Evolutionary conservation across 53 echinoderm and acorn worm species (phyloP).

Genomic region (Mesocentrotus franciscanus): DNA sequence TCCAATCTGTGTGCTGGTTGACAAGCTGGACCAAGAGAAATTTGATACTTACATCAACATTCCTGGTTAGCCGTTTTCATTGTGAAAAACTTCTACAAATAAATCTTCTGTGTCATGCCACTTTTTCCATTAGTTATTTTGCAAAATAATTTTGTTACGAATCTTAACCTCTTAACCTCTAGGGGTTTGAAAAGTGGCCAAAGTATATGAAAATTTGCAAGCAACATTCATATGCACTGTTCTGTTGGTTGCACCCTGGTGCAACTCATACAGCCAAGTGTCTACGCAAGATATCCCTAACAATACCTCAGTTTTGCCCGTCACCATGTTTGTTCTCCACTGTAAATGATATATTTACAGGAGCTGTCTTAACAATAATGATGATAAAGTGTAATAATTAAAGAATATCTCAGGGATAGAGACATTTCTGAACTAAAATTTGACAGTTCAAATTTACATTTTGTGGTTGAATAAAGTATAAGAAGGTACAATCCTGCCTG

Average conservation of each 20-base stretch:
- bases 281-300: not conserved
- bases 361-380: not conserved
- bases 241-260: not conserved
- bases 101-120: too few relatives aligned
- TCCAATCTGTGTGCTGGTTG: conserved; percentile 73
- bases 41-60: conserved; percentile 67
- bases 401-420: not conserved
- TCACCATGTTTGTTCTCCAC: not conserved
- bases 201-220: too few relatives aligned
- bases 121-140: too few relatives aligned
- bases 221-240: too few relatives aligned
- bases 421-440: not conserved
- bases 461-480: not conserved
- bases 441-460: not conserved
- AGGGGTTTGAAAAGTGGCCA: too few relatives aligned
- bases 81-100: too few relatives aligned
- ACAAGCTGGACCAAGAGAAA: conserved; percentile 65
- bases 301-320: not conserved
- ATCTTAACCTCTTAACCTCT: too few relatives aligned
- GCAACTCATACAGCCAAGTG: not conserved
- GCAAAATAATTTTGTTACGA: too few relatives aligned
- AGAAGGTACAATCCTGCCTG: not conserved
- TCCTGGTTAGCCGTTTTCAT: conserved; percentile 1
- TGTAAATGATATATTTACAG: not conserved
- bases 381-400: not conserved